These are phyloP conservation scores for Chrysina gloriosa DNA, from an alignment of 2,888 invertebrate species.

Conservation along the genomic window DNA sequence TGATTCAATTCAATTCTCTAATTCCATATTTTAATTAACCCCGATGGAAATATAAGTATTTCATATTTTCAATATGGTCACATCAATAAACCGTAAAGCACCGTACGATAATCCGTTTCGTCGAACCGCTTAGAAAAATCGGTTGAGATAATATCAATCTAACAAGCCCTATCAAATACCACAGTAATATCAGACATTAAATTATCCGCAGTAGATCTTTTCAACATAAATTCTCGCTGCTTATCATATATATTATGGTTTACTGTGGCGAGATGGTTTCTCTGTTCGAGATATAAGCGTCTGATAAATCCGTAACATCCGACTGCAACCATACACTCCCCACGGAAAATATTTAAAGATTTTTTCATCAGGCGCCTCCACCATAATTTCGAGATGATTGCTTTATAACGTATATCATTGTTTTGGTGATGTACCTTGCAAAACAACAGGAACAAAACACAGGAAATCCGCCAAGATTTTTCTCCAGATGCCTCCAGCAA, in stretches of 20 bases:
- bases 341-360: no score
- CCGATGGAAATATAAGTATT: neutral
- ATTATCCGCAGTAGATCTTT: slow-evolving; percentile 10
- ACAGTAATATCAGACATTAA: slow-evolving; percentile 23
- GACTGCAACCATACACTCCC: no score
- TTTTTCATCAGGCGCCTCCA: no score
- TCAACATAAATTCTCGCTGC: slow-evolving; percentile 9
- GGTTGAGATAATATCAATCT: slow-evolving; percentile 26
- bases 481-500: no score
- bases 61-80: slow-evolving; percentile 3
- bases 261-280: neutral
- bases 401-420: no score
- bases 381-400: no score
- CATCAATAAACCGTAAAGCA: slow-evolving; percentile 16
- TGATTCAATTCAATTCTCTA: neutral
- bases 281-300: neutral
- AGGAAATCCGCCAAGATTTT: no score
- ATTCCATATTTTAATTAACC: neutral
- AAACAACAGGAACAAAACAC: no score
- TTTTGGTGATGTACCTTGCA: no score
- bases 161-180: slow-evolving; percentile 3
- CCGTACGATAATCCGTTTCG: slow-evolving; percentile 13
- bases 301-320: no score
- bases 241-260: slow-evolving; percentile 22
- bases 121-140: slow-evolving; percentile 21